Evolutionary conservation across 1,140 invertebrate species (phyloP).

Genomic region (Limonius californicus): DNA sequence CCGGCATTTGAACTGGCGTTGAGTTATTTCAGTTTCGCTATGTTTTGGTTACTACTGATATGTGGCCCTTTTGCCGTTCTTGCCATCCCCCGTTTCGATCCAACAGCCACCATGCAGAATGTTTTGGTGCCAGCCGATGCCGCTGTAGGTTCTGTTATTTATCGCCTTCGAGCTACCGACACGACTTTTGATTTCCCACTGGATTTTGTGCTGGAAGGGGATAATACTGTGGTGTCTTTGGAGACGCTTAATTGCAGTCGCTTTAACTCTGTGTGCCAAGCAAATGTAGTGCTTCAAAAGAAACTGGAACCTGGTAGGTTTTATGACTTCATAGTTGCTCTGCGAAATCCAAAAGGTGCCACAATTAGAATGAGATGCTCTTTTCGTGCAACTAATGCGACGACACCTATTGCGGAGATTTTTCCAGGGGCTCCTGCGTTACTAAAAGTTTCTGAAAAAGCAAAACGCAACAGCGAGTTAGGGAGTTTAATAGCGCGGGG

Average conservation of each 20-base stretch:
- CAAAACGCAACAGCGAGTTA: conserved; percentile 71
- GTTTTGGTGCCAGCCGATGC: conserved; percentile 78
- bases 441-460: conserved; percentile 73
- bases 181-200: conserved; percentile 83
- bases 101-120: conserved; percentile 72
- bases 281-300: conserved; percentile 73
- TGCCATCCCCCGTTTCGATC: conserved; percentile 70
- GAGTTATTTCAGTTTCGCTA: not conserved
- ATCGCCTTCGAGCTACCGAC: conserved; percentile 79
- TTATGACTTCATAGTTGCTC: conserved; percentile 76
- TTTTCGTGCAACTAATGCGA: conserved; percentile 77
- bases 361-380: conserved; percentile 72
- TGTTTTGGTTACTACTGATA: not conserved
- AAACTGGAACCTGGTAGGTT: conserved; percentile 70
- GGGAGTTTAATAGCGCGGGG: conserved; percentile 76
- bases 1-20: conserved; percentile 42
- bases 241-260: conserved; percentile 75
- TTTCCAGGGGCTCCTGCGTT: conserved; percentile 80
- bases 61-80: not conserved
- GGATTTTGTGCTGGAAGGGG: conserved; percentile 73
- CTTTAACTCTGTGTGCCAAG: conserved; percentile 79
- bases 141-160: conserved; percentile 76
- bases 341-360: conserved; percentile 74
- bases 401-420: conserved; percentile 70
- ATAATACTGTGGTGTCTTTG: conserved; percentile 61